A percentile compares a stretch with the other conserved stretches of the same genome.
These are phyloP conservation scores for Ptychodera flava DNA, from an alignment of 35 echinoderm and acorn worm genomes.

Conservation along the genomic window DNA sequence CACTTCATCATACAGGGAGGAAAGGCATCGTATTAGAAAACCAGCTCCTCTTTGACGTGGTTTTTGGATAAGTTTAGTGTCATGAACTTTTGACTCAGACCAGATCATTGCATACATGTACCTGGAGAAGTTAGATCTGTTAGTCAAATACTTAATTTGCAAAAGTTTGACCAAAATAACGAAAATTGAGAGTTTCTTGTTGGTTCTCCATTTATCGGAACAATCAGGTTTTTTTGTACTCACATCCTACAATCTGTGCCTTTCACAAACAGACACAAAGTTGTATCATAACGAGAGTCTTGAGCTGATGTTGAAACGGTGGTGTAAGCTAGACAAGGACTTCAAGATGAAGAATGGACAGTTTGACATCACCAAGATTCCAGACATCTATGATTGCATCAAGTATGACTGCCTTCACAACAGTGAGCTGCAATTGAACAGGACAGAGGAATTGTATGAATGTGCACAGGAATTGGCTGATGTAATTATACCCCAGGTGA, in stretches of 20 bases:
- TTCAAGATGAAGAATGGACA: constrained; percentile 71
- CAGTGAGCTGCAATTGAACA: constrained; percentile 47
- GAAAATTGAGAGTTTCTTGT: no score
- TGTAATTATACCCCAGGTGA: constrained; percentile 93
- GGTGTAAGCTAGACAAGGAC: constrained; percentile 94
- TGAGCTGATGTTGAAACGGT: constrained; percentile 89
- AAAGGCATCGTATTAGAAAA: no score
- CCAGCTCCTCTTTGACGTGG: no score
- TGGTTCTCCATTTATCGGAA: not conserved
- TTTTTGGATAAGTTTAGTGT: no score
- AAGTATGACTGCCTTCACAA: constrained; percentile 95
- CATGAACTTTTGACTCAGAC: no score
- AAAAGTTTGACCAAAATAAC: no score
- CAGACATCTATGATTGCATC: constrained; percentile 98
- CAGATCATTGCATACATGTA: no score
- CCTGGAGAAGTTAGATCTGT: no score
- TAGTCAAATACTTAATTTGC: no score
- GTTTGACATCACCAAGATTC: constrained; percentile 98
- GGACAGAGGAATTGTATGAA: constrained; percentile 67
- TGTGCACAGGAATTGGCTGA: constrained; percentile 81
- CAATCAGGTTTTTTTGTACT: not conserved
- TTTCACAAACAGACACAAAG: constrained; percentile 51
- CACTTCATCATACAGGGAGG: no score
- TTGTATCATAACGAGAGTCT: constrained; percentile 89
- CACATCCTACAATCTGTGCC: no score